Evolutionary conservation across 2,797 vertebrate genomes (phyloP).

Genomic region (Chaetodon trifasciatus): DNA sequence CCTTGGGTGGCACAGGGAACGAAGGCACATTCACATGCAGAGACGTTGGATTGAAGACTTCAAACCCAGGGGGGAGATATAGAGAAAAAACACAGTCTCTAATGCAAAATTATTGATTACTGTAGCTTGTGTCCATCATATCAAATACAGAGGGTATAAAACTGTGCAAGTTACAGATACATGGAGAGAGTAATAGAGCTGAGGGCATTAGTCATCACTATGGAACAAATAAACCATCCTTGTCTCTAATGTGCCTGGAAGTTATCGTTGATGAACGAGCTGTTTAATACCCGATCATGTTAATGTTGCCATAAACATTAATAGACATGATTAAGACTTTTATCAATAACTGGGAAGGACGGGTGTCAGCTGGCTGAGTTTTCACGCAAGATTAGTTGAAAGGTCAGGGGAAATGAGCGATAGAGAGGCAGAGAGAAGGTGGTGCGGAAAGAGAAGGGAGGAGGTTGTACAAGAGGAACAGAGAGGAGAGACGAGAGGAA

Average conservation of each 20-base stretch:
- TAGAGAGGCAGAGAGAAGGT: neutral
- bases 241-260: slow-evolving; percentile 41
- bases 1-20: slow-evolving; percentile 45
- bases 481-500: slow-evolving; percentile 32
- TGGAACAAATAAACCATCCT: slow-evolving; percentile 11
- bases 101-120: slow-evolving; percentile 22
- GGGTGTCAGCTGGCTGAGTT: slow-evolving; percentile 59
- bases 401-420: slow-evolving; percentile 73
- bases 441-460: neutral
- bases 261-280: slow-evolving; percentile 58
- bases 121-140: slow-evolving; percentile 9
- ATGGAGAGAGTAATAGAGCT: slow-evolving; percentile 20
- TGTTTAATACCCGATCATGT: slow-evolving; percentile 56
- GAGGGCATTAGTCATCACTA: slow-evolving; percentile 5
- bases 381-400: slow-evolving; percentile 77
- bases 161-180: slow-evolving; percentile 5
- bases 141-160: slow-evolving; percentile 14
- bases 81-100: slow-evolving; percentile 23
- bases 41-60: slow-evolving; percentile 28
- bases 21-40: slow-evolving; percentile 32
- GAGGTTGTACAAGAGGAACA: slow-evolving; percentile 2
- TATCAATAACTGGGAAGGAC: slow-evolving; percentile 64
- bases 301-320: slow-evolving; percentile 66
- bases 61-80: slow-evolving; percentile 21
- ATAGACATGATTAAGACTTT: slow-evolving; percentile 71